A percentile compares a stretch with the other conserved stretches of the same genome.
Evolutionary conservation across 2,797 vertebrate genomes (phyloP).

Genomic region (Nannoperca australis): DNA sequence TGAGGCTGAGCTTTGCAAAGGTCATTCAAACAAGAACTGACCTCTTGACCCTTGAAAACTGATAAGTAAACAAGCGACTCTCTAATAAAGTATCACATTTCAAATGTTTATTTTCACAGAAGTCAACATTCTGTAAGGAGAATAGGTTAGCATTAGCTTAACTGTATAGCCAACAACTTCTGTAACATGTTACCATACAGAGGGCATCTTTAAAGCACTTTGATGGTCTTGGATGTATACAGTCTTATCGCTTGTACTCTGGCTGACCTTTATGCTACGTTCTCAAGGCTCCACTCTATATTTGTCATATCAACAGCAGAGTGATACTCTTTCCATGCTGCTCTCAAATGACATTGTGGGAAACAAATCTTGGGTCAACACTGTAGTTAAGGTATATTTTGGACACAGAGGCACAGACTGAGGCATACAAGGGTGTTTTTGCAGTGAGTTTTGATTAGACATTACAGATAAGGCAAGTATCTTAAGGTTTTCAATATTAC

Average conservation of each 20-base stretch:
- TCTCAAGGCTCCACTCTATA: conserved; percentile 83
- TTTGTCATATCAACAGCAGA: conserved; percentile 83
- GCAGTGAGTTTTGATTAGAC: not conserved
- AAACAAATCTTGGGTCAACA: conserved; percentile 76
- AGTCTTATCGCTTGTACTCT: conserved; percentile 78
- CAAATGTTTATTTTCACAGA: conserved; percentile 71
- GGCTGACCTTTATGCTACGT: conserved; percentile 80
- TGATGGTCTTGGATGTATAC: conserved; percentile 60
- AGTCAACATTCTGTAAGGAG: conserved; percentile 34
- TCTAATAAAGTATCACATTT: conserved; percentile 69
- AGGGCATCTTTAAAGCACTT: conserved; percentile 56
- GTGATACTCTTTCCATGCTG: conserved; percentile 79
- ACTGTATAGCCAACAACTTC: conserved; percentile 36
- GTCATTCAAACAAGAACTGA: conserved; percentile 63
- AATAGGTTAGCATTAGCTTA: conserved; percentile 54
- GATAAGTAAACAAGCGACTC: conserved; percentile 63
- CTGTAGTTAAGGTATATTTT: conserved; percentile 77
- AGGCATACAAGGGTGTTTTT: conserved; percentile 41
- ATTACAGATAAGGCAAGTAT: not conserved
- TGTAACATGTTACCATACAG: conserved; percentile 47
- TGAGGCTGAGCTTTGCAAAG: conserved; percentile 55
- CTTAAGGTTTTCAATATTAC: conserved; percentile 9
- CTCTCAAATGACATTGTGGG: conserved; percentile 82
- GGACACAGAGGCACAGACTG: conserved; percentile 60
- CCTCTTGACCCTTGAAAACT: conserved; percentile 57